Base-by-base conservation (phyloP, 2,888 invertebrate species). In the Phasia obesa region DNA sequence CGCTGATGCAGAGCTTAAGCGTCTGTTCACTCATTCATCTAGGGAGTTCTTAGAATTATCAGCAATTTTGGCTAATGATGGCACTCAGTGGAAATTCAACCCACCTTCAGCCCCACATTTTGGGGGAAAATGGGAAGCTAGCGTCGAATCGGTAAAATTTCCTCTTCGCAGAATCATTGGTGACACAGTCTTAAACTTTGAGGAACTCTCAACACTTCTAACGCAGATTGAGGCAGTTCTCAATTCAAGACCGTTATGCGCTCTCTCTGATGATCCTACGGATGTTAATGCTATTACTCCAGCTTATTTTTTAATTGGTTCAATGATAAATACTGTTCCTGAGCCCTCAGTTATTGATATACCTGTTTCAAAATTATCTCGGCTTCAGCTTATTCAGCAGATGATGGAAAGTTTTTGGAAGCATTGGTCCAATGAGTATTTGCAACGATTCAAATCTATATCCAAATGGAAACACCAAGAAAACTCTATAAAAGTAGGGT, bases 1-100 rank as follows among this genome's bases (percentile, higher is more conserved):
- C 38, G 81, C 75, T n/a, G 49, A 38, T 27, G 47, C 31, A 51
- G 67, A 80, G 25, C 38, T 67, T 6, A 73, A 74, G 17, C 35
- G 44, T 35, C 59, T 71, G 3, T 73, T 57, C 17, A 74, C 31
- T 59, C 49, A 75, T 25, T 49, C 13, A 1, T 49, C 59, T 21
- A 38, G 55, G 5, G n/a, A 44, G 49, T 62, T 17, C 25, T 62
- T 19, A 27, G 19, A 35, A 15, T 4, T 67, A 17, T 47, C 42
- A 31, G 11, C 64, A 2, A n/a, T 67, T 47, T 35, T 75, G 19
- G 47, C 38, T 44, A 65, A 75, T 23, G 60, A 60, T 27, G 21
- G 44, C 4, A 25, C 60, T n/a, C 59, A 75, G 9, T 76, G 67
- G 67, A n/a, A 25, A 21, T 76, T 69, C 17, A 67, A 57, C n/a